Evolutionary conservation across 2,113 vertebrate genomes (phyloP), one percentile per base, ranked within the genome.

Genomic region (Scytalopus superciliaris): DNA sequence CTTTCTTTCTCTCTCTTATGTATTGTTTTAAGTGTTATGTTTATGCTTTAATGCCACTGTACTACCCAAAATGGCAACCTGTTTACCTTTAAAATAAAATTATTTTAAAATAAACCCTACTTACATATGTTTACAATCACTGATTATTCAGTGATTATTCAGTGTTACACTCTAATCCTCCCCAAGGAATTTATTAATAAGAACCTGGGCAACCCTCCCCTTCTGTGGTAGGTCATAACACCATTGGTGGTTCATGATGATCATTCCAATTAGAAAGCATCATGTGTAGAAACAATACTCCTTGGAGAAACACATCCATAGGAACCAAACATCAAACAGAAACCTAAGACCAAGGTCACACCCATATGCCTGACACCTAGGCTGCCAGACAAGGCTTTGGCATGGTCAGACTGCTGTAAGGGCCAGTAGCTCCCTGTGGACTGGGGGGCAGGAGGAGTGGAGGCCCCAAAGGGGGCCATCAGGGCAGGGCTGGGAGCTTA

Each of bases 391-490:
- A 45, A 44, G 22, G 12, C 1, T 13, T 21, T 27, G 15, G 7
- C 27, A 84, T 9, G 7, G 22, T 55, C 18, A 39, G 11, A 24
- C 3, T 30, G 19, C 14, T 55, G 2, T 33, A 33, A 84, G 14
- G 14, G 22, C 10, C 3, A 9, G 7, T 11, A 60, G 6, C 39
- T 40, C 4, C 25, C 5, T 42, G 4, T n/a, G 55, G 23, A 3
- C 39, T 67, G 6, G 27, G 19, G 13, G 0, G 12, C 27, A 49
- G 0, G 0, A 53, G 14, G 11, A 23, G 3, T n/a, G 12, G 2
- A 2, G 21, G 1, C 2, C 4, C 6, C 7, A 10, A 3, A 9
- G 4, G 24, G 3, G 14, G 39, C 47, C 2, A 3, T 44, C 22
- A 69, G 40, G 11, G 7, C 40, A 52, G 22, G 7, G 3, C 14